These are phyloP conservation scores for Catajapyx aquilonaris DNA, from an alignment of 1,140 invertebrate species.

Conservation along the genomic window DNA sequence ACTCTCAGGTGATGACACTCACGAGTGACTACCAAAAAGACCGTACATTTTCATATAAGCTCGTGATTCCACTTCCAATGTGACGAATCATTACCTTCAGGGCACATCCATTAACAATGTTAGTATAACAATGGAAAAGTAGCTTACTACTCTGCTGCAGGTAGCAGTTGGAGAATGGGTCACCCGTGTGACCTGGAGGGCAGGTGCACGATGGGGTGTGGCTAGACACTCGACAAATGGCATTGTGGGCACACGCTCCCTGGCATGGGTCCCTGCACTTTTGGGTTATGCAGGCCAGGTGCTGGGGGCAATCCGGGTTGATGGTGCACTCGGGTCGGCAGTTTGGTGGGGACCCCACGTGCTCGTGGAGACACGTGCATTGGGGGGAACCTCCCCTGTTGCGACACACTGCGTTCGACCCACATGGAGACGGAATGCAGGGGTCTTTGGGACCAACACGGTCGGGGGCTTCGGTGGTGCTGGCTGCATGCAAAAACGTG, in stretches of 20 bases:
- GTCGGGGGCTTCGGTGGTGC: no score
- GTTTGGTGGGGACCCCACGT: slow-evolving; percentile 22
- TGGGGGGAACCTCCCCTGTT: slow-evolving; percentile 28
- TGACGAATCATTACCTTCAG: no score
- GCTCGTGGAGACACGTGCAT: slow-evolving; percentile 28
- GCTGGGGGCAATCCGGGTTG: slow-evolving; percentile 27
- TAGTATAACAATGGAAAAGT: no score
- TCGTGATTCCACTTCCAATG: no score
- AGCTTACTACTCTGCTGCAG: background rate
- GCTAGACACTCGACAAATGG: slow-evolving; percentile 48
- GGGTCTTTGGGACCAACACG: slow-evolving; percentile 30
- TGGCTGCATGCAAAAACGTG: no score
- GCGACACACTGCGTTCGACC: slow-evolving; percentile 41
- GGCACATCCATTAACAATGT: no score
- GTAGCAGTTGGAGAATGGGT: slow-evolving; percentile 31
- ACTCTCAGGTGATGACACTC: no score
- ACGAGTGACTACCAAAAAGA: no score
- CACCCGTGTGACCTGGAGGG: slow-evolving; percentile 33
- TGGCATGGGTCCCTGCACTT: slow-evolving; percentile 47
- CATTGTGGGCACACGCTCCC: slow-evolving; percentile 42
- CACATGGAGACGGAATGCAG: slow-evolving; percentile 42
- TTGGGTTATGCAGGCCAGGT: slow-evolving; percentile 31
- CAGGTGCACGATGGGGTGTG: slow-evolving; percentile 52
- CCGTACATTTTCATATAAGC: no score
- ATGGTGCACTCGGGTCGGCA: slow-evolving; percentile 33